These are phyloP conservation scores for Hypsibius dujardini DNA, from an alignment of 1,140 invertebrate genomes.

Conservation along the genomic window DNA sequence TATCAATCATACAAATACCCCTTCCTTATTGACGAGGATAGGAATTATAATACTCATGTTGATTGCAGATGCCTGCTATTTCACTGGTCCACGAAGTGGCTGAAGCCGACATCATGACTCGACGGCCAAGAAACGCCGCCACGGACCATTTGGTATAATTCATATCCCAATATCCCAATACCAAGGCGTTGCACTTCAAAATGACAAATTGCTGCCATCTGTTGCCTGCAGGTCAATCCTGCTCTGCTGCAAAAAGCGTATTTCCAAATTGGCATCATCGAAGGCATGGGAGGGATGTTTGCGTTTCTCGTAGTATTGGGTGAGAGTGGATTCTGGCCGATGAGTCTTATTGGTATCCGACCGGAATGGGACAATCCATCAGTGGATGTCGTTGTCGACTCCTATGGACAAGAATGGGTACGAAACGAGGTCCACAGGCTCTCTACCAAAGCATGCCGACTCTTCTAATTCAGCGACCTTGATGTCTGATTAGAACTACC, in stretches of 20 bases:
- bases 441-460: too few relatives aligned
- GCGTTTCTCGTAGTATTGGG: neutral
- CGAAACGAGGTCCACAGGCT: too few relatives aligned
- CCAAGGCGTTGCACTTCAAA: too few relatives aligned
- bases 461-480: neutral
- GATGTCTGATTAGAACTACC: neutral
- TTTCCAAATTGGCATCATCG: conserved; percentile 4
- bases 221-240: too few relatives aligned
- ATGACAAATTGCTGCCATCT: too few relatives aligned
- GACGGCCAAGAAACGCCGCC: neutral
- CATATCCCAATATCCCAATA: too few relatives aligned
- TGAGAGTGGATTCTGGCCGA: neutral
- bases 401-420: conserved; percentile 5
- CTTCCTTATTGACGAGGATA: neutral
- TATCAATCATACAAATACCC: conserved; percentile 23
- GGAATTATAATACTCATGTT: neutral
- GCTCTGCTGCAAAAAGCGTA: conserved; percentile 6
- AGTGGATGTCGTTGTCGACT: neutral
- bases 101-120: neutral
- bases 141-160: neutral
- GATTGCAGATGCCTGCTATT: neutral
- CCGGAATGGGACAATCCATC: conserved; percentile 8
- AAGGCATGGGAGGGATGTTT: neutral
- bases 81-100: neutral
- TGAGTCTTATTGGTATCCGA: neutral